These are phyloP conservation scores for Vombatus ursinus DNA, from an alignment of 2,113 vertebrate species.

Conservation along the genomic window DNA sequence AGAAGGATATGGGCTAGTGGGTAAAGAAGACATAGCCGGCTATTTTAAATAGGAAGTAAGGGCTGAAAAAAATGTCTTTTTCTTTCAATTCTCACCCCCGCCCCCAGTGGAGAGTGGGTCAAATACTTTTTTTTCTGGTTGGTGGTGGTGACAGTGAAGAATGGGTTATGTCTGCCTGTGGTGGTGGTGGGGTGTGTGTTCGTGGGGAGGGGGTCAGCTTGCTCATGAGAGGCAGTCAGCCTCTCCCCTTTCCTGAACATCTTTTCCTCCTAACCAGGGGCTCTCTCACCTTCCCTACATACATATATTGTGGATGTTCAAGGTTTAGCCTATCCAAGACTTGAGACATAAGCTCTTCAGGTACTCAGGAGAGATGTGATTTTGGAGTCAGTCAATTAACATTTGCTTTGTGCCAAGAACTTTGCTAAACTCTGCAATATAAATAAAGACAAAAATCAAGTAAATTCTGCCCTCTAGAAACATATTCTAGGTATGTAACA, in stretches of 20 bases:
- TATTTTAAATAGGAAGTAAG: constrained; percentile 7
- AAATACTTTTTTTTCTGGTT: accelerated
- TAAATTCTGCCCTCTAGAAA: background rate
- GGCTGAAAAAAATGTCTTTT: background rate
- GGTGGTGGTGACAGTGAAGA: background rate
- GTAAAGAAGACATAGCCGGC: constrained; percentile 35
- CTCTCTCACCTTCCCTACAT: background rate
- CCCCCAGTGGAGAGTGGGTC: background rate
- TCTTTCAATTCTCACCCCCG: background rate
- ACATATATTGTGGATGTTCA: background rate
- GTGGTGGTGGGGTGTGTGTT: background rate
- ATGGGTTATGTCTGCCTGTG: background rate
- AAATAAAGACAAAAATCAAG: background rate
- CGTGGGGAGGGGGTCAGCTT: background rate
- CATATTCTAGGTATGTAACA: background rate
- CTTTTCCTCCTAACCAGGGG: background rate
- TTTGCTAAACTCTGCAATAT: background rate
- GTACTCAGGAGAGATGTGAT: background rate
- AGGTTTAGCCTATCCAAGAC: background rate
- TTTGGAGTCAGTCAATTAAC: background rate
- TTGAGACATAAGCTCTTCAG: background rate
- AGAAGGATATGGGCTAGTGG: background rate
- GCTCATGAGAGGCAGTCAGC: background rate
- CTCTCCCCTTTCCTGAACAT: accelerated
- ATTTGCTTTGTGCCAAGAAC: background rate